Evolutionary conservation across 1,140 invertebrate species (phyloP), one percentile per base, ranked within the genome.

Genomic region (Oryctes rhinoceros): DNA sequence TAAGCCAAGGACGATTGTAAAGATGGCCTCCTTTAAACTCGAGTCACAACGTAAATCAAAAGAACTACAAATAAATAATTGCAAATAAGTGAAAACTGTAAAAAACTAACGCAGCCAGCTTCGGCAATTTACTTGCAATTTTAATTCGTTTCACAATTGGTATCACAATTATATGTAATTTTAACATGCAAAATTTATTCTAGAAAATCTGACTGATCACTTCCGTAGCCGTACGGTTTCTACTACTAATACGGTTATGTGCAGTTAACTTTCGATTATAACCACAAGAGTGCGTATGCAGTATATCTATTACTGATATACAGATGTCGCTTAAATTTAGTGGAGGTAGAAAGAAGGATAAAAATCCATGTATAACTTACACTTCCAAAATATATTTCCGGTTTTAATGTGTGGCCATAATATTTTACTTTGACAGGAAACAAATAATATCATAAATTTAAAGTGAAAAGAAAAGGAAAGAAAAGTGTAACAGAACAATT

Each of bases 1-100:
- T 88, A 89, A 91, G 88, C 90, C 89, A 90, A 91, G 89, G 90
- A 91, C 90, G 90, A 90, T 90, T 91, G 90, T 90, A 88, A 91
- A 91, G 90, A 91, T 91, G 90, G 90, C 90, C 90, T 89, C 90
- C 90, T 90, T 90, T 90, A 90, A 91, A 91, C 89, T 88, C 90
- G 88, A 84, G 81, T 88, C 89, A 91, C 90, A 89, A 90, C 90
- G 88, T 88, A 88, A 89, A 88, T 90, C 90, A 84, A 90, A 89
- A 47, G 85, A 89, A 82, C 18, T 53, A 76, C 78, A 79, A 81
- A 78, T 24, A 53, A 81, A 81, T 67, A 67, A 35, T 79, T 44
- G 44, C 71, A 76, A 81, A 81, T 74, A 53, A 81, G 44, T 53
- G 18, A 78, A 78, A 20, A 59, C 59, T 76, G 85, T 59, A 15